Evolutionary conservation across 2,888 invertebrate species (phyloP).

Genomic region (Griposia aprilina): DNA sequence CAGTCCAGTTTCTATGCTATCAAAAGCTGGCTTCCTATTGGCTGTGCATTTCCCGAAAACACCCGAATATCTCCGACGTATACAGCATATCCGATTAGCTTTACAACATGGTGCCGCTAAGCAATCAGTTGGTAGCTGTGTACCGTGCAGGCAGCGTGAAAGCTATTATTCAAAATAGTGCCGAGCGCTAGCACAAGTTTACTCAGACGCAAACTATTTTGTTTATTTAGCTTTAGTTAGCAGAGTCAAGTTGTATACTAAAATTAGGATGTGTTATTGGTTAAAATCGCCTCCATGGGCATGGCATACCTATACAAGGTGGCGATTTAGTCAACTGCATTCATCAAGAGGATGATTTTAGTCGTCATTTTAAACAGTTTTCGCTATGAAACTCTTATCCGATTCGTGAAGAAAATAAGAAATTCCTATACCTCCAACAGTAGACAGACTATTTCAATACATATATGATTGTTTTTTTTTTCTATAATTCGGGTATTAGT

Average conservation of each 20-base stretch:
- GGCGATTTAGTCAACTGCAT: too few species aligned
- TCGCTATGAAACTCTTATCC: too few species aligned
- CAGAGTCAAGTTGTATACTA: neutral
- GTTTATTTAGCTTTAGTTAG: conserved; percentile 23
- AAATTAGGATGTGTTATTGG: neutral
- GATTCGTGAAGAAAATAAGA: too few species aligned
- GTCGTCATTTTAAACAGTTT: too few species aligned
- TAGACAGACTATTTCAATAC: too few species aligned
- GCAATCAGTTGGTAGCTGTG: conserved; percentile 29
- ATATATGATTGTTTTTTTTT: too few species aligned
- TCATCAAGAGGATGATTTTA: too few species aligned
- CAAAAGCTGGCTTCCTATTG: neutral
- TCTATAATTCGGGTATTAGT: too few species aligned
- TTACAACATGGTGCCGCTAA: neutral
- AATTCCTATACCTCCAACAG: too few species aligned
- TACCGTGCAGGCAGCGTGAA: neutral
- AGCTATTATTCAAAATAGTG: conserved; percentile 45
- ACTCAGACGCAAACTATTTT: conserved; percentile 21
- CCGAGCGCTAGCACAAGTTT: neutral
- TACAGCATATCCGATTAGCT: neutral
- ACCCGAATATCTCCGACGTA: conserved; percentile 3
- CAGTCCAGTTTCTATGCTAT: neutral
- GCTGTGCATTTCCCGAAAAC: neutral
- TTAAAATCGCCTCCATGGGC: neutral
- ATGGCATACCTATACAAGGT: too few species aligned